Evolutionary conservation across 2,888 invertebrate genomes (phyloP).

Genomic region (Scaptomyza cyrtandrae): DNA sequence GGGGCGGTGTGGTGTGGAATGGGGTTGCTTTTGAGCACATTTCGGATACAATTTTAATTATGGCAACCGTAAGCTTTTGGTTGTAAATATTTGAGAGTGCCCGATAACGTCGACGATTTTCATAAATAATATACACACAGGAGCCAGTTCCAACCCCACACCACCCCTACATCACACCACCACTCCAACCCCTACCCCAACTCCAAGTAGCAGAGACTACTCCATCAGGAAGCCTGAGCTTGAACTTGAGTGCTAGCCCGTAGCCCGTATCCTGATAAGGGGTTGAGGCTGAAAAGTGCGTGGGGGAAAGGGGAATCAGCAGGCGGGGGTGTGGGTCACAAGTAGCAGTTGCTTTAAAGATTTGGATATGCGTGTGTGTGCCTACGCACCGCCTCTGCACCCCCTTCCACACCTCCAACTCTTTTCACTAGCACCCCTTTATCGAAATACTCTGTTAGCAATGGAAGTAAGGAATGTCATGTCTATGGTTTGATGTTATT

Average conservation of each 20-base stretch:
- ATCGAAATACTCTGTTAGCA: background rate
- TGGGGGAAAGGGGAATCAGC: background rate
- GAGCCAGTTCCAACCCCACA: slow-evolving; percentile 10
- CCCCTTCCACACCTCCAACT: background rate
- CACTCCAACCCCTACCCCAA: background rate
- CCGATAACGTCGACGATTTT: slow-evolving; percentile 83
- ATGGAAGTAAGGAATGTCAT: background rate
- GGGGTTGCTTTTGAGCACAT: slow-evolving; percentile 57
- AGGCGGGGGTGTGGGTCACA: background rate
- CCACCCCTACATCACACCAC: background rate
- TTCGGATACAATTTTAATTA: slow-evolving; percentile 84
- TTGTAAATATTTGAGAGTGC: slow-evolving; percentile 83
- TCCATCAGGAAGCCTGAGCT: slow-evolving; percentile 47
- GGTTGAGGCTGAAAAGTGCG: slow-evolving; percentile 18
- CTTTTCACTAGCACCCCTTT: background rate
- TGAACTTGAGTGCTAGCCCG: slow-evolving; percentile 50
- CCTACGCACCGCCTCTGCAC: slow-evolving; percentile 17
- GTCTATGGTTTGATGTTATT: too few relatives aligned
- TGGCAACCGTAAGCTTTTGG: slow-evolving; percentile 84
- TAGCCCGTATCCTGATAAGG: slow-evolving; percentile 23
- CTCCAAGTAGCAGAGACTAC: slow-evolving; percentile 32
- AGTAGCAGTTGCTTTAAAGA: slow-evolving; percentile 11
- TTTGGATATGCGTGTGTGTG: slow-evolving; percentile 31
- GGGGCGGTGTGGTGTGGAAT: background rate
- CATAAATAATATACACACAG: slow-evolving; percentile 81